phyloP scores from a whole-genome alignment of 35 echinoderm and acorn worm species.

The Anneissia japonica region DNA sequence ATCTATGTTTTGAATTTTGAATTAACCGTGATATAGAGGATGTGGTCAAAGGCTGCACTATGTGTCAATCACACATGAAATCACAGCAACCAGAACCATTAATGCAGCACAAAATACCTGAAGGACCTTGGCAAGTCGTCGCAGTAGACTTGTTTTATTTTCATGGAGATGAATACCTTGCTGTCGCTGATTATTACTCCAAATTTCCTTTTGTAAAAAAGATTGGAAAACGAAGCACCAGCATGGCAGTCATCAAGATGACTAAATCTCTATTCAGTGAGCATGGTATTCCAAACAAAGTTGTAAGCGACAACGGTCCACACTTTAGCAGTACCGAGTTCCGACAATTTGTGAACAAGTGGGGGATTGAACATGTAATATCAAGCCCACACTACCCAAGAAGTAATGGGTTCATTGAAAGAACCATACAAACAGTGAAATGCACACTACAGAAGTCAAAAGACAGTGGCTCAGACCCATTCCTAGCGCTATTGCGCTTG shows the following conservation, averaged over 20 bases:
- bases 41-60: slow-evolving; percentile 26
- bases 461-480: neutral
- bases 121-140: neutral
- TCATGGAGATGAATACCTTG: neutral
- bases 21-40: slow-evolving; percentile 11
- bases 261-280: neutral
- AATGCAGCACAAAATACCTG: neutral
- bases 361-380: neutral
- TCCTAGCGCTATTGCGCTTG: slow-evolving; percentile 5
- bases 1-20: neutral
- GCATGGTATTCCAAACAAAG: neutral
- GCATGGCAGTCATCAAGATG: neutral
- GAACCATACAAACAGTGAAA: slow-evolving; percentile 10
- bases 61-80: slow-evolving; percentile 23
- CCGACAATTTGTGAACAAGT: neutral
- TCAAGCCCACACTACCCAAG: neutral
- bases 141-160: neutral
- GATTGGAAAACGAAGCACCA: neutral
- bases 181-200: neutral
- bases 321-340: neutral
- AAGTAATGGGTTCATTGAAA: neutral
- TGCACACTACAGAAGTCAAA: neutral
- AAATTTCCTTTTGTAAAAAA: neutral
- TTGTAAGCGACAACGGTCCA: neutral
- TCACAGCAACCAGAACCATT: slow-evolving; percentile 2